Evolutionary conservation across 2,888 invertebrate species (phyloP).

Genomic region (Patella depressa): DNA sequence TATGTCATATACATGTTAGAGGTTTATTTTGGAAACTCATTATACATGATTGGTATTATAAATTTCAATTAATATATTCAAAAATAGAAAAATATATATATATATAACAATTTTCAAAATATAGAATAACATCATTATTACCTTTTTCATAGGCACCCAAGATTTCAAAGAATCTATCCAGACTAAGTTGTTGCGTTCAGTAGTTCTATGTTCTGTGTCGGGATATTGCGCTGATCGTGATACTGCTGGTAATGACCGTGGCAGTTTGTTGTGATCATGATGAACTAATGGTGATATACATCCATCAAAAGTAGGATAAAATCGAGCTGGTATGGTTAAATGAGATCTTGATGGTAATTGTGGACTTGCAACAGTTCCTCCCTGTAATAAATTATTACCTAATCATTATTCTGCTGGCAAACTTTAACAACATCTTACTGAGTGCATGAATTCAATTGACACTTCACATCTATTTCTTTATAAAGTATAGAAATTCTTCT

Average conservation of each 20-base stretch:
- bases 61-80: too few relatives aligned
- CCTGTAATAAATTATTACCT: slow-evolving; percentile 8
- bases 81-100: too few relatives aligned
- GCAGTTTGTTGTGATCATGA: neutral
- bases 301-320: neutral
- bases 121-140: slow-evolving; percentile 14
- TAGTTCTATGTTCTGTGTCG: neutral
- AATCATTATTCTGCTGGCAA: too few relatives aligned
- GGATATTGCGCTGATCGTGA: neutral
- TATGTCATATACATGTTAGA: too few relatives aligned
- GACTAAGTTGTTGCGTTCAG: slow-evolving; percentile 36
- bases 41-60: too few relatives aligned
- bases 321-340: neutral
- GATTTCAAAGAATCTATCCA: slow-evolving; percentile 58
- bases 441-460: too few relatives aligned
- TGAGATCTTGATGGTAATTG: slow-evolving; percentile 11
- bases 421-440: too few relatives aligned
- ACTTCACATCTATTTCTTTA: too few relatives aligned
- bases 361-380: slow-evolving; percentile 14
- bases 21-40: too few relatives aligned
- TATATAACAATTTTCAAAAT: too few relatives aligned
- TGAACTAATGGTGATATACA: neutral
- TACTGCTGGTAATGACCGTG: slow-evolving; percentile 13
- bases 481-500: too few relatives aligned
- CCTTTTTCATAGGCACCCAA: slow-evolving; percentile 56